These are phyloP conservation scores for Lutjanus erythropterus DNA, from an alignment of 2,113 vertebrate species.

Conservation along the genomic window DNA sequence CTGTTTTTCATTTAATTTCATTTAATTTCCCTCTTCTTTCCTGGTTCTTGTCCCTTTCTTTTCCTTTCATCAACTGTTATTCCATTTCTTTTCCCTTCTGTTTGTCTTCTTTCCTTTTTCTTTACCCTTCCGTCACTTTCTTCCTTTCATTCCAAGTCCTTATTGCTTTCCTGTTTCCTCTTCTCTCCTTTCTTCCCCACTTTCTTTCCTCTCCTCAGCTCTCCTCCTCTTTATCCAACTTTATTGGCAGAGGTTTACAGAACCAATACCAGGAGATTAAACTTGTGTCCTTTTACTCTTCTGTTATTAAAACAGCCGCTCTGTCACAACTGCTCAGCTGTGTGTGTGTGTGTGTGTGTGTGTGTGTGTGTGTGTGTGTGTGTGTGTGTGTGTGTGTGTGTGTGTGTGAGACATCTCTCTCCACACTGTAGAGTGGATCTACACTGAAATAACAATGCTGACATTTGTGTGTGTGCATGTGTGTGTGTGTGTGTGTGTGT, in stretches of 20 bases:
- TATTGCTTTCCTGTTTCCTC: background rate
- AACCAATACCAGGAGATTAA: constrained; percentile 74
- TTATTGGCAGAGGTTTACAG: constrained; percentile 76
- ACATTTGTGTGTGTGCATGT: constrained; percentile 1
- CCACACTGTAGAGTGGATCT: constrained; percentile 5
- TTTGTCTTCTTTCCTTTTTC: background rate
- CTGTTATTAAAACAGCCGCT: constrained; percentile 68
- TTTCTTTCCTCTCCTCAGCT: background rate
- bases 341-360: constrained; percentile 6
- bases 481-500: too few species aligned
- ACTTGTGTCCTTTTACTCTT: constrained; percentile 71
- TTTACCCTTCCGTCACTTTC: background rate
- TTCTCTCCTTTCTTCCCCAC: background rate
- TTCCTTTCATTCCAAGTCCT: too few species aligned
- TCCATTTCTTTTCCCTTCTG: background rate
- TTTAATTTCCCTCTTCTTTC: background rate
- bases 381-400: background rate
- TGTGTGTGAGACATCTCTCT: constrained; percentile 6
- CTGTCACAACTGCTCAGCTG: constrained; percentile 24
- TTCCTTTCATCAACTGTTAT: background rate
- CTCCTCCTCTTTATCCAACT: constrained; percentile 48
- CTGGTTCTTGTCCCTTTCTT: background rate
- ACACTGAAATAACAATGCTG: background rate
- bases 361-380: constrained; percentile 15
- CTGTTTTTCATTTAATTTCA: too few species aligned